Evolutionary conservation across 2,888 invertebrate species (phyloP), one percentile per base, ranked within the genome.

Genomic region (Heliconius charithonia): DNA sequence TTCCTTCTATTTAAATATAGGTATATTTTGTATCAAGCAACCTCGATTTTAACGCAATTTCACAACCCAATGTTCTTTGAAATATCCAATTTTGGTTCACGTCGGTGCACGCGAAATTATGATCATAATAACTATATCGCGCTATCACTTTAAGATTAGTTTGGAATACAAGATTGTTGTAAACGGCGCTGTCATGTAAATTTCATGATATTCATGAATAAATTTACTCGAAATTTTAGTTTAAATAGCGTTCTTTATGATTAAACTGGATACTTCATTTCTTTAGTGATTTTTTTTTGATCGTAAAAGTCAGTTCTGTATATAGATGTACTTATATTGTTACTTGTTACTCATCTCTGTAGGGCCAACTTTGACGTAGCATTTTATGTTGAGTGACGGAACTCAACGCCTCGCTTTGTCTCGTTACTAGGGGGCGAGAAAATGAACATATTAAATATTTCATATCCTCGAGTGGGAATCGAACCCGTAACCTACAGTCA

Each of bases 41-140:
- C 62, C 27, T 77, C 56, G 16, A 77, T 80, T 73, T 71, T 71
- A 72, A 71, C 75, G 72, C 77, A 75, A 72, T 78, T 78, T 80
- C 74, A 78, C 76, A 78, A 41, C 65, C 70, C 80, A 76, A 71
- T 75, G 71, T 77, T 66, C 75, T 77, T 69, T 63, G 65, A 75
- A 80, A 78, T 80, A 80, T 75, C 77, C 78, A 73, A 79, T 80
- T 79, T 76, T 66, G 66, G 65, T 79, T 76, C 77, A 63, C 59
- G 66, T 63, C 78, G 74, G 67, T 80, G 78, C 65, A 78, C 80
- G 70, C 73, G 45, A 78, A 77, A 75, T 77, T 79, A 79, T 76
- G 45, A 65, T 62, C 45, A 71, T 80, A 81, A 81, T 80, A 77
- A 79, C 79, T 66, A 72, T 81, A 79, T 79, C 78, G 77, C 63